These are phyloP conservation scores for Calypte anna DNA, from an alignment of 2,113 vertebrate genomes.

Conservation along the genomic window DNA sequence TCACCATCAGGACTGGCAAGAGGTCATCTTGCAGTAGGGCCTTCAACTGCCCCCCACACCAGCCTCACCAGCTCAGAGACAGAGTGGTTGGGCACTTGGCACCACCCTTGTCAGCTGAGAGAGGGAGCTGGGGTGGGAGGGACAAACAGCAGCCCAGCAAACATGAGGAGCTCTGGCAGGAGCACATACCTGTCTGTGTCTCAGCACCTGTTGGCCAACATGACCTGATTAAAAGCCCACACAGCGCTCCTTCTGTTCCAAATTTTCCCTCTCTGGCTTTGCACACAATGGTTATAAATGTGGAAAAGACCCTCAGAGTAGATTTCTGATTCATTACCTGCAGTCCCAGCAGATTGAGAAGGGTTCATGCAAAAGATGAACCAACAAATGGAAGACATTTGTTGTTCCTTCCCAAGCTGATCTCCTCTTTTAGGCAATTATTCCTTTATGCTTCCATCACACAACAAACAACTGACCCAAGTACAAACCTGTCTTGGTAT, in stretches of 20 bases:
- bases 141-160: background rate
- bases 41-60: background rate
- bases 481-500: background rate
- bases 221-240: background rate
- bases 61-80: background rate
- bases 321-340: background rate
- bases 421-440: background rate
- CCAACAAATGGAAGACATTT: background rate
- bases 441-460: background rate
- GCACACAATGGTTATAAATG: background rate
- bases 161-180: accelerated
- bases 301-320: background rate
- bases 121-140: background rate
- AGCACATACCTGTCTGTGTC: background rate
- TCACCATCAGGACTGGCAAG: background rate
- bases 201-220: background rate
- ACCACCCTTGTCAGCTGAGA: background rate
- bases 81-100: background rate
- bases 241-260: background rate
- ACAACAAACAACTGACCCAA: background rate
- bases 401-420: background rate
- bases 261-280: background rate
- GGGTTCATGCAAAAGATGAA: background rate
- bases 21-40: background rate
- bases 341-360: background rate